These are phyloP conservation scores for Temnothorax longispinosus DNA, from an alignment of 1,140 invertebrate genomes.

Conservation along the genomic window DNA sequence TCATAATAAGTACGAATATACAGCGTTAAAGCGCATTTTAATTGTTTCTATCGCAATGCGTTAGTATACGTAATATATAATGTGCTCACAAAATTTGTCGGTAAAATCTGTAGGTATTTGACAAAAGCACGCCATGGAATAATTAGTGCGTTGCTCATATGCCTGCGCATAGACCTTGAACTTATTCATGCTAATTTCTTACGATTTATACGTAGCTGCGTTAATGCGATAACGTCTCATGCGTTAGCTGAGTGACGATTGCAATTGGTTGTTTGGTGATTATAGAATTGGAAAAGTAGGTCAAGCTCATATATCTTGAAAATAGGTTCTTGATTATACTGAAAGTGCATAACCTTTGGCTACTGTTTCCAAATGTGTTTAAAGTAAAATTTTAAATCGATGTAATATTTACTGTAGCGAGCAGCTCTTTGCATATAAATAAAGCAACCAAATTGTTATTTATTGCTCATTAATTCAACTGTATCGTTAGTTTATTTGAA, in stretches of 20 bases:
- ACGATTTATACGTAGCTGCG: conserved; percentile 75
- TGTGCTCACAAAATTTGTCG: conserved; percentile 35
- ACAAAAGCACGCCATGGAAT: conserved; percentile 64
- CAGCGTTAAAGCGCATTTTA: neutral
- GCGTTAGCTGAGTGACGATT: conserved; percentile 73
- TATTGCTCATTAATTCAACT: neutral
- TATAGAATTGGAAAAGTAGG: conserved; percentile 65
- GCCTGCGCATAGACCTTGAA: conserved; percentile 80
- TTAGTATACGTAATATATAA: conserved; percentile 21
- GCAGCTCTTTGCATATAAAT: neutral
- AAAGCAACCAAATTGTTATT: neutral
- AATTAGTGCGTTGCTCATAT: conserved; percentile 75
- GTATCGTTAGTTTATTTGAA: neutral
- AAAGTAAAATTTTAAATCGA: neutral
- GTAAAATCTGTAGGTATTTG: conserved; percentile 44
- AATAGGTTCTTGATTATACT: conserved; percentile 50
- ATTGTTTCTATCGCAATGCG: neutral
- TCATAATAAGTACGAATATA: neutral
- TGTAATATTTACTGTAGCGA: neutral
- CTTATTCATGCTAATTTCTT: conserved; percentile 81
- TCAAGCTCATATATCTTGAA: conserved; percentile 34
- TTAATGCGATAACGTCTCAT: conserved; percentile 77
- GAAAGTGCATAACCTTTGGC: neutral
- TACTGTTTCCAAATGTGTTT: neutral
- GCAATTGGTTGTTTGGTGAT: conserved; percentile 69